Base-by-base conservation (phyloP, 2,113 vertebrate species). In the Chaenogobius annularis region DNA sequence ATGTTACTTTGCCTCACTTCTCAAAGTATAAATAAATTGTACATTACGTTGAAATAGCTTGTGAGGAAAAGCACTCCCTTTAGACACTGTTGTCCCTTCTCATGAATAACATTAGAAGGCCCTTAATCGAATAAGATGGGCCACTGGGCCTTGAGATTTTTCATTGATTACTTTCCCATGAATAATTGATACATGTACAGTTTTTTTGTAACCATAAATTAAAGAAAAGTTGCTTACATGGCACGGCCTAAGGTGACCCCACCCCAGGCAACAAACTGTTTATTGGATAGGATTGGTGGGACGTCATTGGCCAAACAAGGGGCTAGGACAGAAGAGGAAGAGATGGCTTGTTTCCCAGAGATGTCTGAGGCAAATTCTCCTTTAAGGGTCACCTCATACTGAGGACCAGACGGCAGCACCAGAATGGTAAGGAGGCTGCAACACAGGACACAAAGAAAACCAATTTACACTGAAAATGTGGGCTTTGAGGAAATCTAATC, bases 181-280 rank as follows among this genome's bases (percentile, higher is more conserved):
- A 87, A 87, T 81, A 85, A 78, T 78, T 84, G 77, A 81, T 78
- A 66, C 59, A 55, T 68, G 63, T 55, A 72, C 64, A 59, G 10
- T 44, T 79, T 54, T 66, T 43, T 54, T 79, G 55, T 47, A 66
- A 31, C 7, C 20, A 8, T 74, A 43, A 79, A 75, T 83, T 79
- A 4, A 73, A 73, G 69, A 66, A 77, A 79, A 43, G 14, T 74
- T 89, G 94, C 96, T 95, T 94, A 99, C 98, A 94, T 91, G 72
- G 96, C 94, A 86, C 94, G 91, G 80, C 96, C 96, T 17, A 99
- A 85, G 11, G 92, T 86, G 55, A 99, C 94, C 13, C 96, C 96
- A 88, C 96, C 98, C 98, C 98, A 99, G 9, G 94, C 88, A 78
- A 99, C 74, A 46, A 96, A 96, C 48, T 98, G 97, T 80, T 96